phyloP scores from a whole-genome alignment of 2,888 invertebrate species.

The Dione vanillae region DNA sequence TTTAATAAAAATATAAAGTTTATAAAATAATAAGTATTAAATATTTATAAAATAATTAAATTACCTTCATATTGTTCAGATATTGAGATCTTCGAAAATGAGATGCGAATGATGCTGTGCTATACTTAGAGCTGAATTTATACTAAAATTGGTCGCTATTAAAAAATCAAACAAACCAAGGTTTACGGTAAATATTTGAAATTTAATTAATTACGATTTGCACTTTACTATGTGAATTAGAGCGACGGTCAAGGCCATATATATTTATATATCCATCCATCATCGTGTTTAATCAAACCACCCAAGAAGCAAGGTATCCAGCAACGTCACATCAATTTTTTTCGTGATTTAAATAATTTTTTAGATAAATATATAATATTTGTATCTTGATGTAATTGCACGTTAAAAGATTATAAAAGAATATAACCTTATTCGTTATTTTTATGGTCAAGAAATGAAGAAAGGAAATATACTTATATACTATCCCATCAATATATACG shows the following conservation, averaged over 20 bases:
- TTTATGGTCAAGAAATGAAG: no score
- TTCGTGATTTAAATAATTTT: no score
- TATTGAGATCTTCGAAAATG: slow-evolving; percentile 64
- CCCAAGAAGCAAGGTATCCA: no score
- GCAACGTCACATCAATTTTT: no score
- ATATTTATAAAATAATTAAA: slow-evolving; percentile 17
- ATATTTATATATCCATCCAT: no score
- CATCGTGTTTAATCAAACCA: no score
- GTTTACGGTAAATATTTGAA: slow-evolving; percentile 51
- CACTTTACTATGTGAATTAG: slow-evolving; percentile 25
- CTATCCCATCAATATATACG: no score
- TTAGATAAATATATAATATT: no score
- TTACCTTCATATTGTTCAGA: slow-evolving; percentile 70
- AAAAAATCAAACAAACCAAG: slow-evolving; percentile 60
- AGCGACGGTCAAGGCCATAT: slow-evolving; percentile 32
- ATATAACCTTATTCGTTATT: no score
- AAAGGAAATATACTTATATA: no score
- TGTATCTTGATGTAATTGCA: no score
- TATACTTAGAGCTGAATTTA: slow-evolving; percentile 52
- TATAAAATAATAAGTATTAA: background rate
- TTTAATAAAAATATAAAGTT: slow-evolving; percentile 1
- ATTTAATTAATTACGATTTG: slow-evolving; percentile 35
- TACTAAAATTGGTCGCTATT: slow-evolving; percentile 58
- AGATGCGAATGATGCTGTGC: slow-evolving; percentile 59
- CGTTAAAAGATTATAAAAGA: no score